Base-by-base conservation (phyloP, 2,113 vertebrate species). In the Lipophrys pholis region DNA sequence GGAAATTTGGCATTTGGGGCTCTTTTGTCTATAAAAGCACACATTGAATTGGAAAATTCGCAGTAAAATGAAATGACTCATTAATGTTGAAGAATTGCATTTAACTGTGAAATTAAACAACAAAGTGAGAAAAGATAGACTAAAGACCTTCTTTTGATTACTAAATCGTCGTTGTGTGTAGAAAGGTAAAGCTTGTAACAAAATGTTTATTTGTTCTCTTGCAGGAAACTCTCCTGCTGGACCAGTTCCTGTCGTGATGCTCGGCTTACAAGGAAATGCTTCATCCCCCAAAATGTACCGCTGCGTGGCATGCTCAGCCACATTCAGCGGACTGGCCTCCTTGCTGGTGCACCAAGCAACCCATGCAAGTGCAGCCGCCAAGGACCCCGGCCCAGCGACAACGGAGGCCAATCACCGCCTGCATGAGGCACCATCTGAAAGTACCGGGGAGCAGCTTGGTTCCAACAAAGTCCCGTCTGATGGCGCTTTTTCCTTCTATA, bases 251-350 rank as follows among this genome's bases (percentile, higher is more conserved):
- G 49, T 69, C 71, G 86, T 53, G 77, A 94, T 94, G 94, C 92
- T 94, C 50, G 94, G 93, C 4, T 78, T 93, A 56, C 92, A 93
- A 73, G 92, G 93, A 81, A 90, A 69, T 11, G 12, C 85, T 73
- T 85, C 91, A 0, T 52, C 91, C 2, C 59, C 86, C 16, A 94
- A 93, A 84, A 86, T 91, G 12, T 93, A 93, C 52, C 89, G 86
- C 36, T 95, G 94, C 78, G 87, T 94, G 80, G 92, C 93, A 0
- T 95, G 94, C 68, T 91, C 92, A 15, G 92, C 90, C 41, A 92
- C 92, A 6, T 95, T 95, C 84, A 84, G 59, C 15, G 91, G 86
- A 71, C 80, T 95, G 78, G 81, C 93, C 6, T 91, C 94, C 7
- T 83, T 95, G 73, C 80, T 95, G 1, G 93, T 93, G 14, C 94